Conservation (phyloP, 2,888 invertebrate genomes). For the Sesamia inferens region DNA sequence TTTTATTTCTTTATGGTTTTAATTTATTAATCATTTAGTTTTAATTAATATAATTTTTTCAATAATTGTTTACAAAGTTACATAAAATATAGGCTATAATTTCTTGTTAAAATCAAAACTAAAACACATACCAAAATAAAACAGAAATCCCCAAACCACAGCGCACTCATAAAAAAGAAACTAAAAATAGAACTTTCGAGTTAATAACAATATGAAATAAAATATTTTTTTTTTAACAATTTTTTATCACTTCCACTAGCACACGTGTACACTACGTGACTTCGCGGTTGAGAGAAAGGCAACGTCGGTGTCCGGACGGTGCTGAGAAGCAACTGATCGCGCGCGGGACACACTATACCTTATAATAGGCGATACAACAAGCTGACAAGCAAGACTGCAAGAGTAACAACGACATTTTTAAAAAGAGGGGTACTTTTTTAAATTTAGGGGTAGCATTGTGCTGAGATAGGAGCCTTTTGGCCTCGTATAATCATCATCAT, state of each 20-base stretch:
- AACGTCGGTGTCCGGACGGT: constrained; percentile 17
- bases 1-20: too few relatives aligned
- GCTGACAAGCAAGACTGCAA: not conserved
- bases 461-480: too few relatives aligned
- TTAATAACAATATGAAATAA: not conserved
- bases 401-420: not conserved
- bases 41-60: too few relatives aligned
- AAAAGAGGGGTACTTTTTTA: constrained; percentile 3
- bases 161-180: constrained; percentile 19
- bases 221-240: not conserved
- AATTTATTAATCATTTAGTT: too few relatives aligned
- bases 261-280: constrained; percentile 17
- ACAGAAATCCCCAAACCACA: constrained; percentile 29
- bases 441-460: too few relatives aligned
- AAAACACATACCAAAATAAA: constrained; percentile 35
- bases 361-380: constrained; percentile 16
- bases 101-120: not conserved
- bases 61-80: too few relatives aligned
- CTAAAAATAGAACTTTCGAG: not conserved
- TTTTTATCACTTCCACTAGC: constrained; percentile 35
- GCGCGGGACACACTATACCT: not conserved
- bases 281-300: constrained; percentile 20
- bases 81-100: too few relatives aligned
- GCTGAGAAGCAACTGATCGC: constrained; percentile 37
- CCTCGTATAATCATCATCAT: too few relatives aligned